Base-by-base conservation (phyloP, 2,888 invertebrate genomes). In the Drosophila meridionalis region DNA sequence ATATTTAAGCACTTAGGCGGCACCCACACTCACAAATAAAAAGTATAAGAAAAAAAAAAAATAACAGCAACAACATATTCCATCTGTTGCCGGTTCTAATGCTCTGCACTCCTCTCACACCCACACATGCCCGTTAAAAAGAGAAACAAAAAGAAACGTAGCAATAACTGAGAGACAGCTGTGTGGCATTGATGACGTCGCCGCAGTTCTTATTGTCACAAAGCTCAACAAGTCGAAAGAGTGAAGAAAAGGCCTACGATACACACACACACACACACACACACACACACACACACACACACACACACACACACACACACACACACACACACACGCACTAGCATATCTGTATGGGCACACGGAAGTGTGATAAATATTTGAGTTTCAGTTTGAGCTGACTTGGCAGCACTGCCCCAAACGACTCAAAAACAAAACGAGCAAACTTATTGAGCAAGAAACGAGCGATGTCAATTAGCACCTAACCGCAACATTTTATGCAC, bases 1-100 rank as follows among this genome's bases (percentile, higher is more conserved):
- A 83, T 81, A 81, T 83, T 87, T 76, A 81, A 77, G 78, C 83
- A 83, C 83, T 83, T 83, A 83, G 83, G 86, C 84, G 85, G 89
- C 89, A 84, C 83, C 83, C 83, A 84, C 83, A 84, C 87, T 80
- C 48, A 78, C 66, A 62, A 67, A 32, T 28, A 67, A 63, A 67
- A 9, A 9, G 26, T 40, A 56, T 42, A 2, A 45, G 12, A 48
- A 58, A 34, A 43, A 55, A 43, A 43, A 58, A 14, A 68, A 50
- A 67, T 20, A 20, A 52, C 47, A 66, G 60, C 72, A 72, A 52
- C 68, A 70, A 71, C 52, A 74, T 74, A 89, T 84, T 89, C 87
- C 76, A 89, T 83, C 69, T 87, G 76, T 89, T 87, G 84, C 85
- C 84, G 84, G 74, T 81, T 81, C 71, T 80, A 69, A 73, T 56